Conservation (phyloP, 2,888 invertebrate genomes). For the Eustalomyia histrio region DNA sequence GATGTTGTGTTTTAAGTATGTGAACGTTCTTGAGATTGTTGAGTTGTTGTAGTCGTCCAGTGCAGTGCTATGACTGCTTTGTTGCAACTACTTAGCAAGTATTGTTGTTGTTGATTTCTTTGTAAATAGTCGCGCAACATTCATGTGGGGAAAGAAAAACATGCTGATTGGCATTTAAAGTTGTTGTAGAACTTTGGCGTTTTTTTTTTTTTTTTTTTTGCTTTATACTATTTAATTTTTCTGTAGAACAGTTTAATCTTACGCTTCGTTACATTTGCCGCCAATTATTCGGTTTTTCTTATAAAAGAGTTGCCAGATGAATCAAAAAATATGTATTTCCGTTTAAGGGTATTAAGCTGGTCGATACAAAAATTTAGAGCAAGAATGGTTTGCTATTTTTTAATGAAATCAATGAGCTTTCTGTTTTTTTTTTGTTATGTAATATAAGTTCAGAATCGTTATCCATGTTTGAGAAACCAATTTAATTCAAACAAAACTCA, state of each 20-base stretch:
- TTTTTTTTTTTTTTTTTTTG: slow-evolving; percentile 48
- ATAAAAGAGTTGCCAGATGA: slow-evolving; percentile 39
- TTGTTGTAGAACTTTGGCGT: slow-evolving; percentile 58
- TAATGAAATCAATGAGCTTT: too few relatives aligned
- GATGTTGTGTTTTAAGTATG: slow-evolving; percentile 61
- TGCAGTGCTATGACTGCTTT: slow-evolving; percentile 33
- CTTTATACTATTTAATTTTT: slow-evolving; percentile 20
- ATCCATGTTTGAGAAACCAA: too few relatives aligned
- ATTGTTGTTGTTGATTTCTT: slow-evolving; percentile 31
- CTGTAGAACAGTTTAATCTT: slow-evolving; percentile 41
- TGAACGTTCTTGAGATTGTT: slow-evolving; percentile 62
- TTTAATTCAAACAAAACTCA: too few relatives aligned
- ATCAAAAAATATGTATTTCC: background rate
- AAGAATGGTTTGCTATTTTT: too few relatives aligned
- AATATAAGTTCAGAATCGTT: too few relatives aligned
- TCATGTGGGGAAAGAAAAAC: slow-evolving; percentile 54
- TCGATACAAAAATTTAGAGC: too few relatives aligned
- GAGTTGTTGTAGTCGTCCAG: slow-evolving; percentile 31
- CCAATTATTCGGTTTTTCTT: slow-evolving; percentile 35
- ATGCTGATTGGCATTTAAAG: slow-evolving; percentile 64
- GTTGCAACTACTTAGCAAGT: slow-evolving; percentile 44
- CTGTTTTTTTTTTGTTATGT: too few relatives aligned
- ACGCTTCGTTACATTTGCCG: slow-evolving; percentile 51
- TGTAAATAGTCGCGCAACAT: slow-evolving; percentile 46
- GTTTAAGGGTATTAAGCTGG: background rate